These are phyloP conservation scores for Phaenicophaeus curvirostris DNA, from an alignment of 2,797 vertebrate genomes.

Conservation along the genomic window DNA sequence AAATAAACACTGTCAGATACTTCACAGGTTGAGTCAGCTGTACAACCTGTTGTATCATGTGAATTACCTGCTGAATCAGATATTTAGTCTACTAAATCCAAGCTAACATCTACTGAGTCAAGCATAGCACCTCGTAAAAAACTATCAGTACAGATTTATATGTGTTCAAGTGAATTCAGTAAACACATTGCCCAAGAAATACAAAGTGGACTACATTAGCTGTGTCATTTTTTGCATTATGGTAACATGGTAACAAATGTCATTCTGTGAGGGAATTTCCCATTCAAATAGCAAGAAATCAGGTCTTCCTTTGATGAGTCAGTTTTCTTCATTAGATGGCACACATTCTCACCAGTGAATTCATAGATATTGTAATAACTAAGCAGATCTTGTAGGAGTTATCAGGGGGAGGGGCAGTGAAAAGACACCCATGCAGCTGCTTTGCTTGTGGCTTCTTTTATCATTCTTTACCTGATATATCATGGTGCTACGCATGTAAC, in stretches of 20 bases:
- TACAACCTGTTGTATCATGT: slow-evolving; percentile 60
- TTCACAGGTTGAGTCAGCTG: slow-evolving; percentile 33
- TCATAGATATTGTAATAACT: not conserved
- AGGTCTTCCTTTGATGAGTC: not conserved
- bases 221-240: not conserved
- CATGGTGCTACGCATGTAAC: not conserved
- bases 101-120: slow-evolving; percentile 19
- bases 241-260: not conserved
- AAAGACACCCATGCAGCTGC: not conserved
- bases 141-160: not conserved
- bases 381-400: not conserved
- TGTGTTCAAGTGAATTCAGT: not conserved
- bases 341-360: not conserved
- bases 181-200: not conserved
- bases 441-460: not conserved
- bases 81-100: slow-evolving; percentile 43
- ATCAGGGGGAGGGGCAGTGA: not conserved
- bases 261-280: slow-evolving; percentile 12
- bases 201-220: not conserved
- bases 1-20: slow-evolving; percentile 56
- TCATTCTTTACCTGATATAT: not conserved
- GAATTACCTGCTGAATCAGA: slow-evolving; percentile 68
- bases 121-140: not conserved
- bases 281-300: not conserved
- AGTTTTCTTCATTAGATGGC: not conserved